Evolutionary conservation across 2,113 vertebrate species (phyloP).

Genomic region (Lamprotornis superbus): DNA sequence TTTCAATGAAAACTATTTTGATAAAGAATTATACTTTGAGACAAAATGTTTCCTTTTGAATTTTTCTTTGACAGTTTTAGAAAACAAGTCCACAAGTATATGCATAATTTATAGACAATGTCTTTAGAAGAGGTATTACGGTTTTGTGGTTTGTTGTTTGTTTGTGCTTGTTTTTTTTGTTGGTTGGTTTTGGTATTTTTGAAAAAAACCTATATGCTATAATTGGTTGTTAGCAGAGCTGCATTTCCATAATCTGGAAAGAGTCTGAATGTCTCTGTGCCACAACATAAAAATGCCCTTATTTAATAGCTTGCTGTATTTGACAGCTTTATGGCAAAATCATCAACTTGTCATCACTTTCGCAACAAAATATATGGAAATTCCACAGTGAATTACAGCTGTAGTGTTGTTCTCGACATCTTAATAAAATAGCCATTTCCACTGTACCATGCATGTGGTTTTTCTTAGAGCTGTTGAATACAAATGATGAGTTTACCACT

Average conservation of each 20-base stretch:
- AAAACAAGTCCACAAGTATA: background rate
- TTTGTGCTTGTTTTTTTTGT: background rate
- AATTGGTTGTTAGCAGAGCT: background rate
- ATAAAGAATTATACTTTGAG: background rate
- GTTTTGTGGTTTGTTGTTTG: background rate
- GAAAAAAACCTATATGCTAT: background rate
- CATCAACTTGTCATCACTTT: slow-evolving; percentile 59
- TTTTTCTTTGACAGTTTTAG: background rate
- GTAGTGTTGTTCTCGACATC: slow-evolving; percentile 2
- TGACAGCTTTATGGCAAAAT: slow-evolving; percentile 68
- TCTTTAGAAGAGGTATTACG: background rate
- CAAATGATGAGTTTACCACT: slow-evolving; percentile 14
- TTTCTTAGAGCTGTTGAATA: slow-evolving; percentile 27
- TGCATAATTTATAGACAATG: background rate
- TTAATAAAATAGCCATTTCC: slow-evolving; percentile 54
- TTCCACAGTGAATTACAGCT: slow-evolving; percentile 48
- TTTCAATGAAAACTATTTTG: background rate
- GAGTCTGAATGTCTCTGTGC: background rate
- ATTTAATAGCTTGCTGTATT: slow-evolving; percentile 47
- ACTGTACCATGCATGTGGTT: slow-evolving; percentile 26
- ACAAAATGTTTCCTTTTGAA: background rate
- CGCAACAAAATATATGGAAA: slow-evolving; percentile 36
- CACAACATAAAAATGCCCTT: slow-evolving; percentile 35
- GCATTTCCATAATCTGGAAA: background rate
- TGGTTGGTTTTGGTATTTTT: background rate